Conservation (phyloP, 1,140 invertebrate genomes). For the Drosophila azteca region DNA sequence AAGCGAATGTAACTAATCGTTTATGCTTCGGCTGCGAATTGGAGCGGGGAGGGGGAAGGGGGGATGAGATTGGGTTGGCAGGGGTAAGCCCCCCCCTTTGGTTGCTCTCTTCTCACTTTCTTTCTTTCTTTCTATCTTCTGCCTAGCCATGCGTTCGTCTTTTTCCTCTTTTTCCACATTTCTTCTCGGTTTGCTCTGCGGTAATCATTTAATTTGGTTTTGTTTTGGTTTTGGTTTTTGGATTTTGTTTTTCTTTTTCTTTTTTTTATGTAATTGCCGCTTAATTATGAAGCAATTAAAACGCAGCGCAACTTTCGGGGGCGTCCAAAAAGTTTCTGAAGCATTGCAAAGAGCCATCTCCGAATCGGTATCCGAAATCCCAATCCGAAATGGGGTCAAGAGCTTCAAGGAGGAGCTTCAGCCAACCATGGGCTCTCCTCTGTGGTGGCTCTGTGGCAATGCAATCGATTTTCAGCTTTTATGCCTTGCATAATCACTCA, state of each 20-base stretch:
- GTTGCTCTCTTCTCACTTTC: conserved; percentile 45
- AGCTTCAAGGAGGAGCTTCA: conserved; percentile 57
- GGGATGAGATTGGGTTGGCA: no score
- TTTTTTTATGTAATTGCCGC: conserved; percentile 73
- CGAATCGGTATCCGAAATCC: not conserved
- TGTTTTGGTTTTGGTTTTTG: conserved; percentile 2
- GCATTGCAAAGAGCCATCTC: conserved; percentile 9
- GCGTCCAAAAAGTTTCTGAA: conserved; percentile 48
- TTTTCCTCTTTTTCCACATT: not conserved
- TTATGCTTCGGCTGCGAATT: conserved; percentile 15
- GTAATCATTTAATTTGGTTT: conserved; percentile 68
- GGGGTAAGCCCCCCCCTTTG: no score
- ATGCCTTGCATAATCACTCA: conserved; percentile 71
- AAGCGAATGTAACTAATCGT: conserved; percentile 70
- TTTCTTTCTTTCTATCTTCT: conserved; percentile 53
- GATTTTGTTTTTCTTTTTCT: conserved; percentile 36
- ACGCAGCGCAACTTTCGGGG: conserved; percentile 55
- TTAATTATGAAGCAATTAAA: conserved; percentile 75
- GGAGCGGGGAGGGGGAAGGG: no score
- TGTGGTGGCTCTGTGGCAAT: conserved; percentile 19
- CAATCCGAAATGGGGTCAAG: conserved; percentile 63
- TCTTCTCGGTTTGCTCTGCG: conserved; percentile 29
- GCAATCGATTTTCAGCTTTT: conserved; percentile 41
- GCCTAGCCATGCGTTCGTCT: conserved; percentile 51
- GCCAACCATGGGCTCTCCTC: conserved; percentile 14